A percentile compares a stretch with the other conserved stretches of the same genome.
phyloP scores from a whole-genome alignment of 2,113 vertebrate species.

The Amazona guildingii region DNA sequence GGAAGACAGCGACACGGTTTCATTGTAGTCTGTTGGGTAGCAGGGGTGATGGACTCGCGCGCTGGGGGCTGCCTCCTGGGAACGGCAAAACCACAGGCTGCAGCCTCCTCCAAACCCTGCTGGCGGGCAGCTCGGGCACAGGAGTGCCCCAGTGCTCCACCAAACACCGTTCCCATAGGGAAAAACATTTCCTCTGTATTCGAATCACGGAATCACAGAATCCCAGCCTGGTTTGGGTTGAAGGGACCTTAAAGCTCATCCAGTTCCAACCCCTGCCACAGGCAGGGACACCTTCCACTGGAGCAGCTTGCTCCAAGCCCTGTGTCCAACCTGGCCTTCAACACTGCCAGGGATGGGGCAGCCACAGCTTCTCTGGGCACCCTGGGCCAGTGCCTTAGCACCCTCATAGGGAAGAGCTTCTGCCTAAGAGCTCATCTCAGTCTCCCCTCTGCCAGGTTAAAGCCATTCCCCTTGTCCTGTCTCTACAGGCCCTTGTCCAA shows the following conservation, averaged over 20 bases:
- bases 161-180: background rate
- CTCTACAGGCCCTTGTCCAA: too few relatives aligned
- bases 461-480: too few relatives aligned
- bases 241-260: background rate
- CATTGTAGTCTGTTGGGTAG: slow-evolving; percentile 66
- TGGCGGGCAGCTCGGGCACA: rapidly evolving
- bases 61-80: background rate
- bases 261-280: rapidly evolving
- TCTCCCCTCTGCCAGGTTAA: too few relatives aligned
- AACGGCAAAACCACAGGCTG: background rate
- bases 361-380: too few relatives aligned
- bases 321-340: too few relatives aligned
- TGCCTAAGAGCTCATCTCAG: too few relatives aligned
- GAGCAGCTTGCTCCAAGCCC: background rate
- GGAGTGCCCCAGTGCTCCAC: background rate
- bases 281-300: background rate
- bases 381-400: too few relatives aligned
- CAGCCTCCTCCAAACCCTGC: background rate
- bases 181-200: background rate
- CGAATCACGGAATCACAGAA: background rate
- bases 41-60: slow-evolving; percentile 65
- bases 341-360: too few relatives aligned
- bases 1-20: slow-evolving; percentile 7
- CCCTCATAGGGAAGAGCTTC: too few relatives aligned
- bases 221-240: background rate